phyloP scores from a whole-genome alignment of 2,113 vertebrate species.

The Solenodon paradoxus region DNA sequence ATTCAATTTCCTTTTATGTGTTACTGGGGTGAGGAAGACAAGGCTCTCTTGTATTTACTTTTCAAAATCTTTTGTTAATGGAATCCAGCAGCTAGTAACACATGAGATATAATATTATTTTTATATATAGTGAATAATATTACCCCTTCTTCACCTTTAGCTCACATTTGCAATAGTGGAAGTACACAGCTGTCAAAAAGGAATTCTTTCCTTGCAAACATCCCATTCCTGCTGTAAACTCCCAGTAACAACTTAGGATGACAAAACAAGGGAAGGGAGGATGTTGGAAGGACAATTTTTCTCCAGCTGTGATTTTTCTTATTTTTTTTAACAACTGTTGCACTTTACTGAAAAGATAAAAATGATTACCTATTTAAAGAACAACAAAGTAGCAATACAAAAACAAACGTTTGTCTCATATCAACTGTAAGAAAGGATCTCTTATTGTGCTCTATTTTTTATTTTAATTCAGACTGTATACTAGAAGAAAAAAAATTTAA shows the following conservation, averaged over 20 bases:
- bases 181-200: background rate
- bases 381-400: background rate
- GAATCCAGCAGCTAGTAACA: background rate
- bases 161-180: background rate
- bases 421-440: background rate
- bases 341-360: background rate
- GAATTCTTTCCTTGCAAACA: background rate
- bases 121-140: background rate
- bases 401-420: background rate
- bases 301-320: background rate
- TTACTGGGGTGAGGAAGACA: background rate
- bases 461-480: too few species aligned
- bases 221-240: background rate
- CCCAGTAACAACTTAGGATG: background rate
- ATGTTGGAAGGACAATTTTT: background rate
- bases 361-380: background rate
- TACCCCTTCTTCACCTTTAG: constrained; percentile 21
- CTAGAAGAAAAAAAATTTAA: too few species aligned
- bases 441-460: background rate
- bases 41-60: background rate
- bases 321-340: background rate
- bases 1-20: background rate
- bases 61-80: background rate
- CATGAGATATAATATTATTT: background rate
- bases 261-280: background rate